Percentiles rank a stretch among this genome's conserved stretches.
Conservation (phyloP, 2,797 vertebrate genomes). For the Bradypodion pumilum region DNA sequence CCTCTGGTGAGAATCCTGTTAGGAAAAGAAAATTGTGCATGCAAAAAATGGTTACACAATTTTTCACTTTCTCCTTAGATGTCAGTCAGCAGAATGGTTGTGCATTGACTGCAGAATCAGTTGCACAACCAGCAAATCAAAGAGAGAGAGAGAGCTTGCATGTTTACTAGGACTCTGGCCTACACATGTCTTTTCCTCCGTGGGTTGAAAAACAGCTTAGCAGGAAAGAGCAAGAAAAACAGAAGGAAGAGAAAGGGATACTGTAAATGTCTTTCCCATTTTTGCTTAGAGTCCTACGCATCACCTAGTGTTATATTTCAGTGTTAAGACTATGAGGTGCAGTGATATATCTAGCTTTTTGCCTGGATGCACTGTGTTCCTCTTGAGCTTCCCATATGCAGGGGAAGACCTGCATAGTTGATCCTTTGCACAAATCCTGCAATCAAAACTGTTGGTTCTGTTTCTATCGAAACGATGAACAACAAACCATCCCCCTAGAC, state of each 20-base stretch:
- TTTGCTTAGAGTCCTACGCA: neutral
- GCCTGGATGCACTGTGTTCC: neutral
- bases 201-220: neutral
- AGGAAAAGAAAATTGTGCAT: too few relatives aligned
- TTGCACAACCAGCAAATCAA: too few relatives aligned
- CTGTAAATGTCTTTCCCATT: too few relatives aligned
- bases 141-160: too few relatives aligned
- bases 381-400: neutral
- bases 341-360: neutral
- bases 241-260: neutral
- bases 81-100: too few relatives aligned
- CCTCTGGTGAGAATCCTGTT: too few relatives aligned
- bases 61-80: too few relatives aligned
- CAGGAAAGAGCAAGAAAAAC: too few relatives aligned
- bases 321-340: neutral
- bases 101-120: too few relatives aligned
- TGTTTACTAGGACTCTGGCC: too few relatives aligned
- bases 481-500: neutral
- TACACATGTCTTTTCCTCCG: too few relatives aligned
- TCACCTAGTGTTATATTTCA: neutral
- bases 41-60: too few relatives aligned
- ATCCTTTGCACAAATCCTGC: neutral
- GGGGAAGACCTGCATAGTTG: neutral
- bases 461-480: neutral
- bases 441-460: neutral